These are phyloP conservation scores for Pheucticus melanocephalus DNA, from an alignment of 2,113 vertebrate genomes.

Conservation along the genomic window DNA sequence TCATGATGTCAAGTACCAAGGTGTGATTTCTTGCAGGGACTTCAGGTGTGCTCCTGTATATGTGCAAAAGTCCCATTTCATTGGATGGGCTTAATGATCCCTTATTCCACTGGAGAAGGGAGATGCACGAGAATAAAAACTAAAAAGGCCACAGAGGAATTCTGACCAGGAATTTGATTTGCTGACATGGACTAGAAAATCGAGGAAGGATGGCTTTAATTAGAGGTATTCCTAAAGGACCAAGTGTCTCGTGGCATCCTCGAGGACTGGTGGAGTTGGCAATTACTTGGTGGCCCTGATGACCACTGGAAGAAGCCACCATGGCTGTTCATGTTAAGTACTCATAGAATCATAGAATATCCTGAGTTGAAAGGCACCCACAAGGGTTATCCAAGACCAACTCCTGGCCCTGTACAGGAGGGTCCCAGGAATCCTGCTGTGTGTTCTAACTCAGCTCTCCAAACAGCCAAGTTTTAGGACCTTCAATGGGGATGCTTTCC, in stretches of 20 bases:
- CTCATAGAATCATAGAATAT: neutral
- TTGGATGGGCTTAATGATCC: slow-evolving; percentile 19
- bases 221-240: neutral
- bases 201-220: neutral
- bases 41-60: neutral
- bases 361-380: neutral
- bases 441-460: neutral
- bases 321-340: neutral
- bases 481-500: neutral
- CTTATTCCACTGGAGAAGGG: neutral
- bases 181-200: neutral
- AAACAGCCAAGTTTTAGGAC: neutral
- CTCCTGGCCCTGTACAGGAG: neutral
- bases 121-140: slow-evolving; percentile 4
- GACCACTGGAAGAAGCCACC: neutral
- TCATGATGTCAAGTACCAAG: slow-evolving; percentile 19
- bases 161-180: neutral
- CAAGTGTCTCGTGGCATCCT: neutral
- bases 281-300: neutral
- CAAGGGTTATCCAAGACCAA: neutral
- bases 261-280: neutral
- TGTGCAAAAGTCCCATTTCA: slow-evolving; percentile 35
- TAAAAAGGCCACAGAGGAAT: neutral
- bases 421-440: neutral
- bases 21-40: slow-evolving; percentile 4